These are phyloP conservation scores for Gila orcuttii DNA, from an alignment of 2,113 vertebrate species.

Conservation along the genomic window DNA sequence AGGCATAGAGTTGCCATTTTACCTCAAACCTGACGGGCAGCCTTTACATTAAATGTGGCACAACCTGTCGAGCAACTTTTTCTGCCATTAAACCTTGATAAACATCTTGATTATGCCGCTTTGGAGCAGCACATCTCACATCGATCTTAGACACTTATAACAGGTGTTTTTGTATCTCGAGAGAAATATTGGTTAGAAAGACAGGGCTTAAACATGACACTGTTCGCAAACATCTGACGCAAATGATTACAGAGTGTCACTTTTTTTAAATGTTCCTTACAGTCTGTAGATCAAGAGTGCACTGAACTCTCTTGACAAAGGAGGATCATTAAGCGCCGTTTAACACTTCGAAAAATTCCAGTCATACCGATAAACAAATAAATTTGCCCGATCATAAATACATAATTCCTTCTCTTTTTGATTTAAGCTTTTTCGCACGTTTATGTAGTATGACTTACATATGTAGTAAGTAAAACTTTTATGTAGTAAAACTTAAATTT, in stretches of 20 bases:
- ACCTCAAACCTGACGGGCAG: background rate
- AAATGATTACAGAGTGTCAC: background rate
- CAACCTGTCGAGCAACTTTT: slow-evolving; percentile 47
- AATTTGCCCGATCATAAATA: background rate
- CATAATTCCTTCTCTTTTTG: too few species aligned
- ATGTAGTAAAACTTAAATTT: too few species aligned
- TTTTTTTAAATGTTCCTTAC: background rate
- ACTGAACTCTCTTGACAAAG: background rate
- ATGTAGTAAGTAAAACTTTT: too few species aligned
- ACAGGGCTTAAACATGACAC: background rate
- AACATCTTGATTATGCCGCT: background rate
- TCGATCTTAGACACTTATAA: background rate
- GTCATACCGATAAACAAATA: background rate
- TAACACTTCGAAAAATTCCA: background rate
- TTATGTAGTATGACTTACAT: too few species aligned
- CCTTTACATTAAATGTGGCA: slow-evolving; percentile 13
- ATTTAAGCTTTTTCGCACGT: too few species aligned
- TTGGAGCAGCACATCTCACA: background rate
- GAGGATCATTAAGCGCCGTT: background rate
- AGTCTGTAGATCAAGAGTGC: background rate
- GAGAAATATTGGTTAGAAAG: background rate
- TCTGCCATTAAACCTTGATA: slow-evolving; percentile 32
- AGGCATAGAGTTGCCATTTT: slow-evolving; percentile 8
- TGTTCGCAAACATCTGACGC: too few species aligned
- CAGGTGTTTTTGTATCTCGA: background rate